These are phyloP conservation scores for Sardinella longiceps DNA, from an alignment of 2,797 vertebrate species.

Conservation along the genomic window DNA sequence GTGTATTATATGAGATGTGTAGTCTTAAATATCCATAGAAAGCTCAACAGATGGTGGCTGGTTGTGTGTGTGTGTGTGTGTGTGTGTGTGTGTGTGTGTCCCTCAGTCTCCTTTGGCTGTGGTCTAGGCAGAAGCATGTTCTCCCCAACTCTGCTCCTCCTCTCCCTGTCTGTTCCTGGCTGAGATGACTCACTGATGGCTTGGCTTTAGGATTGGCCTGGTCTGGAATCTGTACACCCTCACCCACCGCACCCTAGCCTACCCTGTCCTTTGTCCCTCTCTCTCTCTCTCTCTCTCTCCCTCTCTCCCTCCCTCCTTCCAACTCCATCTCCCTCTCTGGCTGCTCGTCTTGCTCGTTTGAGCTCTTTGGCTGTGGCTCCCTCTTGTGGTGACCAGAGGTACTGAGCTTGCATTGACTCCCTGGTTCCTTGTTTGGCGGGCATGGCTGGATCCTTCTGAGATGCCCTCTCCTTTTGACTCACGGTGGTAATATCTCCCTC, in stretches of 20 bases:
- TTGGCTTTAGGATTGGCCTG: not conserved
- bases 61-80: not conserved
- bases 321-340: slow-evolving; percentile 9
- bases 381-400: slow-evolving; percentile 60
- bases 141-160: not conserved
- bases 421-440: slow-evolving; percentile 25
- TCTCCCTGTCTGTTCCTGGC: not conserved
- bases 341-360: not conserved
- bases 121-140: slow-evolving; percentile 21
- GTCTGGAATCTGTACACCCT: not conserved
- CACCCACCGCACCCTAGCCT: not conserved
- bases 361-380: slow-evolving; percentile 53
- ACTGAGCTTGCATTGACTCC: slow-evolving; percentile 30
- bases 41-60: not conserved
- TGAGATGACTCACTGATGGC: slow-evolving; percentile 3
- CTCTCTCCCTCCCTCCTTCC: slow-evolving; percentile 33
- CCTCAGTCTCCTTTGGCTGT: not conserved
- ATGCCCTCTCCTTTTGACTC: not conserved
- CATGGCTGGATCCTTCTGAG: slow-evolving; percentile 34
- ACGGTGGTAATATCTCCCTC: slow-evolving; percentile 30
- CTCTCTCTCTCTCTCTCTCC: too few relatives aligned
- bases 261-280: too few relatives aligned
- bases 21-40: too few relatives aligned
- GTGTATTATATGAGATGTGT: not conserved
- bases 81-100: too few relatives aligned